Evolutionary conservation across 2,797 vertebrate genomes (phyloP), one percentile per base, ranked within the genome.

Genomic region (Glossophaga mutica): DNA sequence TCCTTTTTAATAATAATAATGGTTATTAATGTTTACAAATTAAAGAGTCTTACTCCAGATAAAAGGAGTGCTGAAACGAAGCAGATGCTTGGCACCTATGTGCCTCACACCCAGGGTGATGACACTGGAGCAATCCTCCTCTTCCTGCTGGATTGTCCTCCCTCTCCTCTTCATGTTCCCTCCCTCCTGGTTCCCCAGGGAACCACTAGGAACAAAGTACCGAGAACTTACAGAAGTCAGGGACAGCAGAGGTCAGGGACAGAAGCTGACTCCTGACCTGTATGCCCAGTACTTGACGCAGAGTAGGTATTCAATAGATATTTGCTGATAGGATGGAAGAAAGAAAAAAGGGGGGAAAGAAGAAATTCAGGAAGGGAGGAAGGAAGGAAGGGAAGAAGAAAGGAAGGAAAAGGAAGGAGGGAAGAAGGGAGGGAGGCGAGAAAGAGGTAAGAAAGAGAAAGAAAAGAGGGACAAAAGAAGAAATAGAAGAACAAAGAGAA

Each of bases 21-120:
- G 97, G 98, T 98, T 98, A 98, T 98, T 98, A 98, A 98, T 97
- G 98, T 98, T 98, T 98, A 98, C 98, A 98, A 98, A 98, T 98
- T 94, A 96, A 97, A 97, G 97, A n/a, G 34, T 90, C 97, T 97
- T 37, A 79, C 94, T 97, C 97, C 91, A 97, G 97, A 97, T 24
- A 91, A 94, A 97, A 96, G 97, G 90, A 83, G 6, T 32, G 48
- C 87, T 50, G 83, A 91, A 97, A 81, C 0, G 0, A 92, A 68
- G 86, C 0, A 1, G 70, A 48, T 0, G 0, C n/a, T 48, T 48
- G n/a, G 19, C 8, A 97, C 90, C 93, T 94, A 79, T 46, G 65
- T 46, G 52, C 42, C 55, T 44, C 37, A 15, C 18, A 76, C 67
- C 42, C 18, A 44, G 85, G 73, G 62, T 1, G 22, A 0, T 22